A percentile compares a stretch with the other conserved stretches of the same genome.
Evolutionary conservation across 2,888 invertebrate genomes (phyloP).

Genomic region (Malacosoma neustria): DNA sequence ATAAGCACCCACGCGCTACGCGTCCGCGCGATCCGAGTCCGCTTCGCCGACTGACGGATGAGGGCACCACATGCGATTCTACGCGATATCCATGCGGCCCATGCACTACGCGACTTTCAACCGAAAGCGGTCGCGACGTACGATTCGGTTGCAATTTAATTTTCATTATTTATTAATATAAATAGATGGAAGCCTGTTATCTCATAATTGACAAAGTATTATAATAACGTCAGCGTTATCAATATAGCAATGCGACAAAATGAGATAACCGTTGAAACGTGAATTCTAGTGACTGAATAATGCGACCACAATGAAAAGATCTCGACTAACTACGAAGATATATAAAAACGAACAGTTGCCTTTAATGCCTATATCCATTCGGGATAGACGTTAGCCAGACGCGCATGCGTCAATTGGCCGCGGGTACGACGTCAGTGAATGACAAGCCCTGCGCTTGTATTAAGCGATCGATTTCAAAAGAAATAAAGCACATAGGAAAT

Average conservation of each 20-base stretch:
- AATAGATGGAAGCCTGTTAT: slow-evolving; percentile 50
- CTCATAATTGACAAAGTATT: slow-evolving; percentile 61
- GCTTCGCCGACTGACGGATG: slow-evolving; percentile 55
- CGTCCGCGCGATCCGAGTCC: slow-evolving; percentile 68
- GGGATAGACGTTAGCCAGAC: slow-evolving; percentile 67
- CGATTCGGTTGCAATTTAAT: slow-evolving; percentile 53
- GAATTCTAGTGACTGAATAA: slow-evolving; percentile 51
- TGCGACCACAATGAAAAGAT: slow-evolving; percentile 55
- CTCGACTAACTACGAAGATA: slow-evolving; percentile 47
- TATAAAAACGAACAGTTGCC: slow-evolving; percentile 50
- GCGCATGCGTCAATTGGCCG: slow-evolving; percentile 65
- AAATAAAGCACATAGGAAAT: slow-evolving; percentile 34
- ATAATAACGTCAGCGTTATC: slow-evolving; percentile 53
- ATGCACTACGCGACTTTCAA: slow-evolving; percentile 34
- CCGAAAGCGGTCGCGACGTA: slow-evolving; percentile 26
- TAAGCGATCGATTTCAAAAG: slow-evolving; percentile 66
- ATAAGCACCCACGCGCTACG: slow-evolving; percentile 70
- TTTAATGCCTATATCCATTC: slow-evolving; percentile 62
- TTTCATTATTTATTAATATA: slow-evolving; percentile 53
- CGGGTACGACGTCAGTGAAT: slow-evolving; percentile 64
- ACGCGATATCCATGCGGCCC: slow-evolving; percentile 33
- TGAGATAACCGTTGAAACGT: slow-evolving; percentile 51
- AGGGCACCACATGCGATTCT: slow-evolving; percentile 31
- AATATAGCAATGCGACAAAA: slow-evolving; percentile 66
- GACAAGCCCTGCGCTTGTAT: slow-evolving; percentile 64